These are phyloP conservation scores for Listrodromus nycthemerus DNA, from an alignment of 2,888 invertebrate species.

Conservation along the genomic window DNA sequence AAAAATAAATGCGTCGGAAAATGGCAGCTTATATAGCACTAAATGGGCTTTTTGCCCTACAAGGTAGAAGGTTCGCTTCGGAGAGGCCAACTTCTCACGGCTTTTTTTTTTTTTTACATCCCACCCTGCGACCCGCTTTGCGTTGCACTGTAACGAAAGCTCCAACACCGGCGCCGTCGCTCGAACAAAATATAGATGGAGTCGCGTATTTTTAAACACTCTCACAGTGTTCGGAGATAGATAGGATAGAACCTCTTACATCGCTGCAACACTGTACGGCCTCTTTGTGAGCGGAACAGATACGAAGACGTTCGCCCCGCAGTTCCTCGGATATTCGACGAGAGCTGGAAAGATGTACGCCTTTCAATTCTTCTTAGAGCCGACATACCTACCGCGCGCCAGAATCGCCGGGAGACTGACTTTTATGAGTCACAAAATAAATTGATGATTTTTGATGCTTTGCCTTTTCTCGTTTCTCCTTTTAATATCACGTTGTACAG, in stretches of 20 bases:
- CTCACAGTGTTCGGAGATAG: conserved; percentile 6
- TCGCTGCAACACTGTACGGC: conserved; percentile 14
- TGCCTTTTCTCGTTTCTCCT: conserved; percentile 1
- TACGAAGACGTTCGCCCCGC: neutral
- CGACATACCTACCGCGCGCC: neutral
- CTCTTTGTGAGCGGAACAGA: neutral
- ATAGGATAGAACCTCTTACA: conserved; percentile 10
- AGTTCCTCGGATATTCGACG: conserved; percentile 47
- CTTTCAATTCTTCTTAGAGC: neutral
- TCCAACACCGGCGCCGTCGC: conserved; percentile 26
- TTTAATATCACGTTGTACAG: neutral
- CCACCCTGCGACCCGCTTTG: neutral
- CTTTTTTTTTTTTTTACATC: neutral
- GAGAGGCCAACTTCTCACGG: neutral
- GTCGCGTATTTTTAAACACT: conserved; percentile 62
- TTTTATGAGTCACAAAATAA: conserved; percentile 48
- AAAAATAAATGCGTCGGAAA: neutral
- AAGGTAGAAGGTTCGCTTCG: neutral
- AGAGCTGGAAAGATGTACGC: conserved; percentile 26
- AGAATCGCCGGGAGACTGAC: conserved; percentile 15
- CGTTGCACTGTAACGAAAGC: neutral
- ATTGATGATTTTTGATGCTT: conserved; percentile 36
- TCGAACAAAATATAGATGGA: conserved; percentile 39
- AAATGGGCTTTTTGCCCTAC: neutral
- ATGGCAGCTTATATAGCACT: neutral